Evolutionary conservation across 2,888 invertebrate species (phyloP).

Genomic region (Macaria liturata): DNA sequence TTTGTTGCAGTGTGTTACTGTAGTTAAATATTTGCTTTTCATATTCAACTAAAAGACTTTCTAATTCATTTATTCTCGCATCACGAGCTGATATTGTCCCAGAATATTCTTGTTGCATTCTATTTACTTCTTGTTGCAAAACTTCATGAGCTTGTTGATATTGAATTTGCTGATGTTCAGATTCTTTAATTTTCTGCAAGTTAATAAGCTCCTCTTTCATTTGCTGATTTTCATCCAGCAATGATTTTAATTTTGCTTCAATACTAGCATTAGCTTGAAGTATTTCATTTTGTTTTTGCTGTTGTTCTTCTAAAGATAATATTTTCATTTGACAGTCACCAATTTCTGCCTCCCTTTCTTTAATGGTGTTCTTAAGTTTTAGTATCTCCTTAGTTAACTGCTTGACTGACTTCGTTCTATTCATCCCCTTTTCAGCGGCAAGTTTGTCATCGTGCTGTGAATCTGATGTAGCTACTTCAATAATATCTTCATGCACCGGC

Average conservation of each 20-base stretch:
- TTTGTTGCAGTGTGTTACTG: constrained; percentile 68
- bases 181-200: constrained; percentile 51
- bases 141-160: constrained; percentile 55
- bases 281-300: constrained; percentile 70
- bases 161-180: constrained; percentile 53
- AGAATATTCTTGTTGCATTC: constrained; percentile 65
- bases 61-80: constrained; percentile 73
- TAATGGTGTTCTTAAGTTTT: constrained; percentile 75
- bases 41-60: constrained; percentile 73
- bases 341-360: constrained; percentile 79
- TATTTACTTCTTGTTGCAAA: constrained; percentile 63
- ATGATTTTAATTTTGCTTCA: constrained; percentile 67
- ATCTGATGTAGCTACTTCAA: constrained; percentile 56
- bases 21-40: constrained; percentile 76
- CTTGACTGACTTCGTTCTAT: constrained; percentile 70
- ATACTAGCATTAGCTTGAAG: constrained; percentile 57
- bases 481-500: constrained; percentile 57
- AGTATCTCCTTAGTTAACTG: constrained; percentile 80
- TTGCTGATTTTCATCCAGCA: constrained; percentile 67
- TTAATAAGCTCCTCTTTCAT: constrained; percentile 66
- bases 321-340: constrained; percentile 80
- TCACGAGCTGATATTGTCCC: constrained; percentile 66
- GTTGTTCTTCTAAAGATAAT: constrained; percentile 74
- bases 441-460: constrained; percentile 66
- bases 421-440: constrained; percentile 60